Evolutionary conservation across 2,113 vertebrate genomes (phyloP), one percentile per base, ranked within the genome.

Genomic region (Solenodon paradoxus): DNA sequence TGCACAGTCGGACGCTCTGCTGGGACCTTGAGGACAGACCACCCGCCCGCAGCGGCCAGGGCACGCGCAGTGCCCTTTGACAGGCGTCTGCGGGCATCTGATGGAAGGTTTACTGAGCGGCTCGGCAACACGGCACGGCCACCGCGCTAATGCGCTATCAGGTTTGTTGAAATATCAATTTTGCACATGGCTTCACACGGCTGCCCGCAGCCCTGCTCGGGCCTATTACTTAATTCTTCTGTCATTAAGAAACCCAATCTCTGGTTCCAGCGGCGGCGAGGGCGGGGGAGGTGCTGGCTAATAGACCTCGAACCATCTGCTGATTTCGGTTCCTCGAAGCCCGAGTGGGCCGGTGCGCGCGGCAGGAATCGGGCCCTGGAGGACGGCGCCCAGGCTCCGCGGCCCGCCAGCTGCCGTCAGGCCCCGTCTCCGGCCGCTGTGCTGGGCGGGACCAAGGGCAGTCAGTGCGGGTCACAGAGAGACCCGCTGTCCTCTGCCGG

Each of bases 141-240:
- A 0, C 91, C 77, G 82, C 96, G 92, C 92, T 98, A 98, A 98
- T 98, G 98, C 98, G 96, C 97, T 98, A 98, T 98, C 97, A 97
- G 98, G 98, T 98, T 98, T 98, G 98, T 98, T 98, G 97, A 98
- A 98, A 99, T 98, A 99, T 99, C 98, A 99, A 98, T 99, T 99
- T 99, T 99, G 98, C 99, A 99, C 98, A 99, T 98, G 98, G 99
- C 97, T 99, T 99, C 99, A 99, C 98, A 98, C 98, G 98, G 98
- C 98, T 98, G 98, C 98, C 98, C 95, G 84, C 91, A 92, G 98
- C 97, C 96, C 98, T 98, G 96, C 98, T 98, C 98, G 82, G 92
- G 96, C 95, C 97, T 97, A 97, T 98, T 98, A 98, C 98, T 99
- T 98, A 98, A 98, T 98, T 98, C 97, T 98, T 98, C 98, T 98